phyloP scores from a whole-genome alignment of 2,113 vertebrate genomes.

The Martes martes region DNA sequence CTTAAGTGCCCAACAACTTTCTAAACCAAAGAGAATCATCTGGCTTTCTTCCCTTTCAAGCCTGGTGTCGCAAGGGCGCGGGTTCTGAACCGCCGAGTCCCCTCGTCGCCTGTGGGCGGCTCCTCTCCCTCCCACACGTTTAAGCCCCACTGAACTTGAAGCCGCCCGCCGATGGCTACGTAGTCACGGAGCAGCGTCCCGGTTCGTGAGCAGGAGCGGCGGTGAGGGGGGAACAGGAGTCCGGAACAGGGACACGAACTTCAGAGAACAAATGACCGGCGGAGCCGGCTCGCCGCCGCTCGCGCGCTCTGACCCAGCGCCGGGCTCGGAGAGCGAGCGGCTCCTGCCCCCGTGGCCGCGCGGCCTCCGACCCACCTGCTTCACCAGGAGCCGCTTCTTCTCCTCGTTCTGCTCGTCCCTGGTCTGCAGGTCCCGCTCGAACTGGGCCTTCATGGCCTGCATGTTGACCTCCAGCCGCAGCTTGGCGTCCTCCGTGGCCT shows the following conservation, averaged over 20 bases:
- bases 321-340: too few species aligned
- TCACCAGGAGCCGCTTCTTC: conserved; percentile 94
- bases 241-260: too few species aligned
- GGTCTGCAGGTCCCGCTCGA: conserved; percentile 93
- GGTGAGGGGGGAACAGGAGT: not conserved
- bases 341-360: accelerated
- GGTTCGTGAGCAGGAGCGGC: not conserved
- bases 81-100: not conserved
- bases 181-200: accelerated
- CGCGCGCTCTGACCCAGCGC: not conserved
- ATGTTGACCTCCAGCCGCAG: conserved; percentile 98
- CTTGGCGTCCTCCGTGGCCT: conserved; percentile 97
- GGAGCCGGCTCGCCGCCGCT: not conserved
- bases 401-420: conserved; percentile 97
- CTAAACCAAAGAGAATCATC: not conserved
- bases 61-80: not conserved
- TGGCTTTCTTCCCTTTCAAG: not conserved
- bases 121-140: not conserved
- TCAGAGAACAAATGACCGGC: not conserved
- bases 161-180: not conserved
- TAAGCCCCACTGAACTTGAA: not conserved
- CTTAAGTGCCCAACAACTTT: not conserved
- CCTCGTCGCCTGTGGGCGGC: accelerated
- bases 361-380: conserved; percentile 85
- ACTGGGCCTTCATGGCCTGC: conserved; percentile 99